Base-by-base conservation (phyloP, 2,113 vertebrate species). In the Gopherus evgoodei region DNA sequence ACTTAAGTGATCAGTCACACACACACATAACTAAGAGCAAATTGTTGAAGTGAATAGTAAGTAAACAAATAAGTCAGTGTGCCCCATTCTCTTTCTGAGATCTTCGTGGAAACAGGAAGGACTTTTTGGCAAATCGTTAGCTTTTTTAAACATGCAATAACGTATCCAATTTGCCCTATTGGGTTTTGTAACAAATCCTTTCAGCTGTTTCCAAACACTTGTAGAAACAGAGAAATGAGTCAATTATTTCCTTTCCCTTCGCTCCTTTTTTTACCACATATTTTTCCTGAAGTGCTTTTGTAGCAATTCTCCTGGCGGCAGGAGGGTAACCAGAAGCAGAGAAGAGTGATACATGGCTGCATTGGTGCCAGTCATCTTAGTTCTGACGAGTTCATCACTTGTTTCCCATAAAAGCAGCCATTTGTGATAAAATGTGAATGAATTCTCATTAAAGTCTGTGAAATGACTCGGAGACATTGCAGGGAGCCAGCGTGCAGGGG, bases 371-470 rank as follows among this genome's bases (percentile, higher is more conserved):
- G 83, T 11, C 24, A 3, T 76, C 93, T 93, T 89, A 2, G 35
- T 88, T 89, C 90, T 0, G 11, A n/a, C 75, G 92, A 3, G 85
- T 93, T 84, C 91, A 52, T 89, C 93, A 87, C 96, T 91, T 82
- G 85, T 89, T 90, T 89, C 75, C 91, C 93, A 87, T 87, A 35
- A 92, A 89, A 82, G 93, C 90, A 83, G 91, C 94, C 75, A 62
- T 93, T 91, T 91, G 90, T 75, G 44, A 52, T 2, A 29, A n/a
- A 81, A 90, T 38, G 87, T 16, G 93, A 89, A 89, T 53, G 93
- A 84, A 87, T 95, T 88, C 96, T 94, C 96, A 90, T 95, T 93
- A 96, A 94, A 88, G 44, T 81, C 92, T 53, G 91, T 94, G 95
- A 94, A 96, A 94, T 96, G 93, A 94, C 94, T 59, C 89, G 0